Percentiles rank a stretch among this genome's conserved stretches.
Evolutionary conservation across 2,888 invertebrate genomes (phyloP).

Genomic region (Acleris holmiana): DNA sequence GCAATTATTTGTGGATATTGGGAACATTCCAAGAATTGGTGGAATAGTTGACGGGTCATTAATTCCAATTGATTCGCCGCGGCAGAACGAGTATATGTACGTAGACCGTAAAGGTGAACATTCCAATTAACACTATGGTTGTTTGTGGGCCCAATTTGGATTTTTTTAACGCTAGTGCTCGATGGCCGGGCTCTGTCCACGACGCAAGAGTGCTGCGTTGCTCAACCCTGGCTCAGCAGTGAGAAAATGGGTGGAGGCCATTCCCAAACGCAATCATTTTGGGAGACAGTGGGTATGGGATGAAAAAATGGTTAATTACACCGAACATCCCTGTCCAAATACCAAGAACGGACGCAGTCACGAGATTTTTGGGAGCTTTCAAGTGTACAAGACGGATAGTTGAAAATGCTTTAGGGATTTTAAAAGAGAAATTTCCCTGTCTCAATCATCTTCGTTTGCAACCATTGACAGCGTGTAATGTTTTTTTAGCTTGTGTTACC

Average conservation of each 20-base stretch:
- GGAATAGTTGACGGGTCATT: slow-evolving; percentile 17
- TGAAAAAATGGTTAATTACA: slow-evolving; percentile 3
- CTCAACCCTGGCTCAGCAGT: slow-evolving; percentile 26
- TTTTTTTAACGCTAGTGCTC: slow-evolving; percentile 30
- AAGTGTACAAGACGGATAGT: not conserved
- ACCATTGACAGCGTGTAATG: too few species aligned
- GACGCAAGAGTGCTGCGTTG: slow-evolving; percentile 36
- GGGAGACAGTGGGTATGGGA: slow-evolving; percentile 10
- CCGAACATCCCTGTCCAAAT: slow-evolving; percentile 6
- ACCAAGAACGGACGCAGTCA: slow-evolving; percentile 7
- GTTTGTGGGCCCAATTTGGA: slow-evolving; percentile 23
- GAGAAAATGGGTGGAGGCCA: slow-evolving; percentile 15
- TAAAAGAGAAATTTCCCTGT: too few species aligned
- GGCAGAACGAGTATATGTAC: slow-evolving; percentile 32
- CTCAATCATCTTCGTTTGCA: too few species aligned
- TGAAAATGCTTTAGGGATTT: too few species aligned
- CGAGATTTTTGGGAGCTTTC: slow-evolving; percentile 7
- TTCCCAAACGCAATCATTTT: slow-evolving; percentile 3
- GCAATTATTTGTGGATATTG: slow-evolving; percentile 5
- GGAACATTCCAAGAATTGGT: slow-evolving; percentile 9
- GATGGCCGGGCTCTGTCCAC: slow-evolving; percentile 38
- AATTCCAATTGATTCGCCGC: slow-evolving; percentile 25
- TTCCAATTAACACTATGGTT: slow-evolving; percentile 26
- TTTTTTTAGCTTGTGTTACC: slow-evolving; percentile 1
- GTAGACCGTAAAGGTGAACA: slow-evolving; percentile 36